These are phyloP conservation scores for Chaetophractus vellerosus DNA, from an alignment of 2,797 vertebrate genomes.

Conservation along the genomic window DNA sequence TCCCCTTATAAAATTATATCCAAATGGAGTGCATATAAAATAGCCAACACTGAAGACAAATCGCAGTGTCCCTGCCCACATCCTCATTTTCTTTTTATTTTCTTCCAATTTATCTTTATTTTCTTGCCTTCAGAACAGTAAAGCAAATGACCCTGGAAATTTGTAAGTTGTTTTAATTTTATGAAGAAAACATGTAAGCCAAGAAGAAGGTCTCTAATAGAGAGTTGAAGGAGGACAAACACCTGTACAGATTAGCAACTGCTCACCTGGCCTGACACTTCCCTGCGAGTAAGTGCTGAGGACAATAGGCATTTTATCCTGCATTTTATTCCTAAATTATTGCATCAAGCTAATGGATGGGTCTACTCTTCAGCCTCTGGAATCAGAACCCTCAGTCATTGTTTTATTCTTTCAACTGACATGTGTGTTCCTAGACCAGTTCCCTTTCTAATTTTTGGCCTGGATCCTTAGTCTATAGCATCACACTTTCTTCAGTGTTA, in stretches of 20 bases:
- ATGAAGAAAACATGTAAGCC: background rate
- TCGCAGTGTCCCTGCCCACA: background rate
- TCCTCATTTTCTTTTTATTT: conserved; percentile 70
- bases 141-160: conserved; percentile 30
- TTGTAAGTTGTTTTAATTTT: conserved; percentile 11
- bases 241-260: background rate
- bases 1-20: conserved; percentile 47
- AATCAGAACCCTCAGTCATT: background rate
- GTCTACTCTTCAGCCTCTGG: background rate
- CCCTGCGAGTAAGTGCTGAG: background rate
- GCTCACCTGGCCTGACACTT: background rate
- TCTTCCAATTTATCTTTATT: conserved; percentile 65
- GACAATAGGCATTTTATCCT: background rate
- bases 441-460: background rate
- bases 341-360: background rate
- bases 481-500: background rate
- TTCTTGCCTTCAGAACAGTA: conserved; percentile 8
- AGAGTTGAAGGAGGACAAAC: background rate
- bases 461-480: background rate
- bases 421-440: background rate
- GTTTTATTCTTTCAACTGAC: background rate
- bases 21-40: background rate
- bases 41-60: background rate
- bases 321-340: background rate
- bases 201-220: background rate